Evolutionary conservation across 2,113 vertebrate genomes (phyloP), one percentile per base, ranked within the genome.

Genomic region (Astatoreochromis straeleni): DNA sequence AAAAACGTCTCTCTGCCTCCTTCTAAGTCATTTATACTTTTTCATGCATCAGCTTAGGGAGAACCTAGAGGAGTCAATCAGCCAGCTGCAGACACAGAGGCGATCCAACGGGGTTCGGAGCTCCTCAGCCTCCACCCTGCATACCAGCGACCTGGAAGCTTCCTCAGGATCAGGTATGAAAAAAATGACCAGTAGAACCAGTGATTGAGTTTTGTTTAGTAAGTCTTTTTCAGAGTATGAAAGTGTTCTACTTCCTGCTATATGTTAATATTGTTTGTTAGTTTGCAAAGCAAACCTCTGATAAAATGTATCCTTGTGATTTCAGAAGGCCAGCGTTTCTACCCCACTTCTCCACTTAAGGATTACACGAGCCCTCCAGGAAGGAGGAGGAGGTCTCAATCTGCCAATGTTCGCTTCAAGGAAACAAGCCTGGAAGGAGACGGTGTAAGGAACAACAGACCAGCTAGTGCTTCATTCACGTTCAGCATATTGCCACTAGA

Each of bases 1-100:
- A 45, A 26, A 26, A 73, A 10, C 9, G 2, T 45, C 7, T 47
- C 12, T 35, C 45, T 17, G 1, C 7, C 42, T 31, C 31, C 19
- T 60, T 54, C 9, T 87, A 53, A 9, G 8, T 81, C 13, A 68
- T 70, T 9, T 63, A 13, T 70, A 26, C 55, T 70, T 42, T 86
- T 85, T 85, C 92, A n/a, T 87, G n/a, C 49, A 51, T 19, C 91
- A 99, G 98, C 96, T 99, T 75, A 97, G 97, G 94, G 98, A 97
- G 89, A 97, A 96, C 81, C 94, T 99, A 93, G 97, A 98, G 90
- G 97, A 98, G 29, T 99, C 98, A 3, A 95, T 99, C 89, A 96
- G 93, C 83, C 97, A 99, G 3, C 93, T 99, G 57, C 97, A 97
- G 89, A 96, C 93, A 16, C 97, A 97, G 75, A 95, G 97, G 58